phyloP scores from a whole-genome alignment of 2,888 invertebrate genomes.

The Hedya salicella region DNA sequence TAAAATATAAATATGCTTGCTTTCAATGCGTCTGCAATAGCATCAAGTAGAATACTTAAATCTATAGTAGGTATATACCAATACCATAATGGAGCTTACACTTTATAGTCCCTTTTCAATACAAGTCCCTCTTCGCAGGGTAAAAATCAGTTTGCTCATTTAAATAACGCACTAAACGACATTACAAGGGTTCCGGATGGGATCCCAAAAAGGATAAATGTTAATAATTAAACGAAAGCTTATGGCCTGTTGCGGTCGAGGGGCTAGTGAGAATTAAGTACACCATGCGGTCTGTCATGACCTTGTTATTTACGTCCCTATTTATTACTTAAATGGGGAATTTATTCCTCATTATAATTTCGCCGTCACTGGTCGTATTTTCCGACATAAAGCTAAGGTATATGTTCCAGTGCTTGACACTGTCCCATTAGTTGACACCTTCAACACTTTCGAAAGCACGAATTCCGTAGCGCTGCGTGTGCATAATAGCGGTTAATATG shows the following conservation, averaged over 20 bases:
- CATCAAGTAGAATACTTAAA: too few relatives aligned
- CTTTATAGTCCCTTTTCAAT: neutral
- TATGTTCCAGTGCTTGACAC: too few relatives aligned
- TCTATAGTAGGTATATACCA: too few relatives aligned
- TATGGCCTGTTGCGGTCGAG: constrained; percentile 25
- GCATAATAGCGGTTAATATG: too few relatives aligned
- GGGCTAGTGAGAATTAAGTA: constrained; percentile 31
- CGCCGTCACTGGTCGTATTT: neutral
- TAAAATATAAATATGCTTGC: too few relatives aligned
- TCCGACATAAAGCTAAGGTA: neutral
- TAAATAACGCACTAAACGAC: constrained; percentile 33
- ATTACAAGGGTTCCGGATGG: constrained; percentile 34
- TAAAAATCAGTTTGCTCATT: constrained; percentile 27
- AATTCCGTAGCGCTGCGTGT: too few relatives aligned
- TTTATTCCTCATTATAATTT: neutral
- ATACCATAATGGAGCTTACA: too few relatives aligned
- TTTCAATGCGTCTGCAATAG: too few relatives aligned
- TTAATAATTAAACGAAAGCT: constrained; percentile 39
- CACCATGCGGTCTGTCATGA: constrained; percentile 18
- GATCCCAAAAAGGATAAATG: constrained; percentile 36
- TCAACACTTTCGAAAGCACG: too few relatives aligned
- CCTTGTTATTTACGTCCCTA: constrained; percentile 32
- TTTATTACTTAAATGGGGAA: constrained; percentile 21
- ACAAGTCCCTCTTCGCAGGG: constrained; percentile 6
- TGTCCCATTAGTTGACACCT: too few relatives aligned